Evolutionary conservation across 2,113 vertebrate species (phyloP), one percentile per base, ranked within the genome.

Genomic region (Cyprinodon tularosa): DNA sequence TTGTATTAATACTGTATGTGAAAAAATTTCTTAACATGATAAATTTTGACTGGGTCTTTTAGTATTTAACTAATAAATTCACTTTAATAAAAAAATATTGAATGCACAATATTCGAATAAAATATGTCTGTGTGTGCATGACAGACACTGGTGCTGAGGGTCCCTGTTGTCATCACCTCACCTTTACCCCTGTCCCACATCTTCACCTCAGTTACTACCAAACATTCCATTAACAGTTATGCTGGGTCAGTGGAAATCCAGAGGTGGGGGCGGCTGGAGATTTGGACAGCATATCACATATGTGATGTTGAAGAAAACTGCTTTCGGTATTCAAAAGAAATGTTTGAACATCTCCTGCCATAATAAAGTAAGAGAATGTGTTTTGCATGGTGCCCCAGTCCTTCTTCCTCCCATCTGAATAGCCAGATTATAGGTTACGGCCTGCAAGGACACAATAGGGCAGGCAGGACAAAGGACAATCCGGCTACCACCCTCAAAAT

Each of bases 241-340:
- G 53, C 37, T 53, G 57, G 53, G 20, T 66, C 12, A 50, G 48
- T 60, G 45, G 8, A 44, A 50, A 61, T 57, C 62, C 68, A 67
- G 67, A 48, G 0, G 3, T 14, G n/a, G 14, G 4, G 47, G 65
- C 70, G 39, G 57, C 65, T 40, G 39, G 48, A 69, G 53, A 72
- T 61, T 47, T 9, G 62, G 59, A 57, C 72, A 47, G 50, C 45
- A 40, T 29, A 29, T 39, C 44, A 36, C n/a, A 29, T 48, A 60
- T 48, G 5, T 14, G 13, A 0, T 37, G n/a, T 60, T 68, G 45
- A 39, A 39, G 53, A 60, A 9, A 42, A 40, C n/a, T 61, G n/a
- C 60, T 11, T 71, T 74, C 74, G 38, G 17, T 68, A 53, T 80
- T 71, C 5, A 71, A 66, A 65, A 68, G 12, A 61, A 81, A 63